Conservation (phyloP, 2,797 vertebrate species). For the Tragopan temminckii region DNA sequence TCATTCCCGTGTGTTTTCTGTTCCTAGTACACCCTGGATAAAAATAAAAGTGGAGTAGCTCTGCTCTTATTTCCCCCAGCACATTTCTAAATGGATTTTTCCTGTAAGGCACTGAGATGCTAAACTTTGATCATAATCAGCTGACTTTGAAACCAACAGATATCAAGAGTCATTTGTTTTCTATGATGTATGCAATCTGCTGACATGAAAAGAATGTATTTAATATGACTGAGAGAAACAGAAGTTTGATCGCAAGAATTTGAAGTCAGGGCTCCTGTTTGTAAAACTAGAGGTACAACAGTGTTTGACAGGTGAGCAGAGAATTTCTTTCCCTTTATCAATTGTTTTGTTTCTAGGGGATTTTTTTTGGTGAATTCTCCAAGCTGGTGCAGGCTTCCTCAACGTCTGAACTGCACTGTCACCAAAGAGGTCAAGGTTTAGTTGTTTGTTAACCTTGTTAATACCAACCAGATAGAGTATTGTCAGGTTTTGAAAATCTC, state of each 20-base stretch:
- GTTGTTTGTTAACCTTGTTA: background rate
- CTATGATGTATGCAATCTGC: slow-evolving; percentile 11
- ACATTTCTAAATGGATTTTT: slow-evolving; percentile 53
- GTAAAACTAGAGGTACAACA: background rate
- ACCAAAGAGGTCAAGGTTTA: background rate
- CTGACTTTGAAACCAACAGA: slow-evolving; percentile 33
- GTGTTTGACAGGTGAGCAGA: background rate
- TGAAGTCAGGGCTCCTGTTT: slow-evolving; percentile 34
- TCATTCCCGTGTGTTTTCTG: background rate
- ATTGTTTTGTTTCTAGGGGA: background rate
- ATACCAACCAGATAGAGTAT: background rate
- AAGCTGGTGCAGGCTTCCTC: background rate
- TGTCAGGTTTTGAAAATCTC: background rate
- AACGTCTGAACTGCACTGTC: background rate
- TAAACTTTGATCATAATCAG: slow-evolving; percentile 53
- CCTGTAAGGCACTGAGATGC: slow-evolving; percentile 13
- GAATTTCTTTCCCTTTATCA: background rate
- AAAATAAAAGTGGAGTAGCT: slow-evolving; percentile 13
- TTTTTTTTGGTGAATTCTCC: background rate
- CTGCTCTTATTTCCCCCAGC: background rate
- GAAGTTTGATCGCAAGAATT: slow-evolving; percentile 23
- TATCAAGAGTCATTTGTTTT: slow-evolving; percentile 41
- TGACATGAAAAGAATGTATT: slow-evolving; percentile 24
- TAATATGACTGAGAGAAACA: slow-evolving; percentile 20
- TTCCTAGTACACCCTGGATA: background rate